These are phyloP conservation scores for Aplocera efformata DNA, from an alignment of 2,888 invertebrate genomes.

Conservation along the genomic window DNA sequence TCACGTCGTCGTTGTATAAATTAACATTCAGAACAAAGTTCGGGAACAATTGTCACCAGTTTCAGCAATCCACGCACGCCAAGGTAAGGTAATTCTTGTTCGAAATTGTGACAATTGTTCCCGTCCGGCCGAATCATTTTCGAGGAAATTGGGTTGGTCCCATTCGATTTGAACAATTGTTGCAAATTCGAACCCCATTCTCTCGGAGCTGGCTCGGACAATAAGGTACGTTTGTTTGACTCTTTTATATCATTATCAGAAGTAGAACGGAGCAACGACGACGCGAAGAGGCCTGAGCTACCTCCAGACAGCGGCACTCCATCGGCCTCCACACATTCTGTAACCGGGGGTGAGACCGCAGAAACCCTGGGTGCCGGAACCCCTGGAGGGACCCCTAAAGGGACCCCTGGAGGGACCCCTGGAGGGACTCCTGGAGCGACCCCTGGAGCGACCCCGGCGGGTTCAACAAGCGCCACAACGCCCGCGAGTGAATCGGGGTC, in stretches of 20 bases:
- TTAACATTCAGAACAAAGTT: background rate
- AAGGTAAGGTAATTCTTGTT: slow-evolving; percentile 43
- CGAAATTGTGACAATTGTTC: slow-evolving; percentile 61
- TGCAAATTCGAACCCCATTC: slow-evolving; percentile 40
- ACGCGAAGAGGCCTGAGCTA: slow-evolving; percentile 25
- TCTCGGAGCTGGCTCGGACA: slow-evolving; percentile 32
- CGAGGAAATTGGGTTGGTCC: slow-evolving; percentile 29
- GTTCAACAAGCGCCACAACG: slow-evolving; percentile 14
- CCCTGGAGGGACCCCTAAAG: slow-evolving; percentile 2
- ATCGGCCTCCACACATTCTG: background rate
- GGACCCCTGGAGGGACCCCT: slow-evolving; percentile 15
- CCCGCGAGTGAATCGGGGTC: slow-evolving; percentile 13
- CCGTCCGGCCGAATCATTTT: slow-evolving; percentile 8
- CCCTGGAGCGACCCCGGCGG: slow-evolving; percentile 16
- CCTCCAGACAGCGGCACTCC: background rate
- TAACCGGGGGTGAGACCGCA: background rate
- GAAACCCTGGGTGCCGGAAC: slow-evolving; percentile 5
- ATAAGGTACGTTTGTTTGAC: slow-evolving; percentile 22
- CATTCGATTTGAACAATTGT: slow-evolving; percentile 46
- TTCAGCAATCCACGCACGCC: slow-evolving; percentile 21
- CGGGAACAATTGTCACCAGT: slow-evolving; percentile 49
- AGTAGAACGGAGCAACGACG: slow-evolving; percentile 46
- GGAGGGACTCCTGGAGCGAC: no score
- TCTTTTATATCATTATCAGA: slow-evolving; percentile 49
- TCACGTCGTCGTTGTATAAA: no score